Conservation (phyloP, 2,113 vertebrate species). For the Microtus ochrogaster region DNA sequence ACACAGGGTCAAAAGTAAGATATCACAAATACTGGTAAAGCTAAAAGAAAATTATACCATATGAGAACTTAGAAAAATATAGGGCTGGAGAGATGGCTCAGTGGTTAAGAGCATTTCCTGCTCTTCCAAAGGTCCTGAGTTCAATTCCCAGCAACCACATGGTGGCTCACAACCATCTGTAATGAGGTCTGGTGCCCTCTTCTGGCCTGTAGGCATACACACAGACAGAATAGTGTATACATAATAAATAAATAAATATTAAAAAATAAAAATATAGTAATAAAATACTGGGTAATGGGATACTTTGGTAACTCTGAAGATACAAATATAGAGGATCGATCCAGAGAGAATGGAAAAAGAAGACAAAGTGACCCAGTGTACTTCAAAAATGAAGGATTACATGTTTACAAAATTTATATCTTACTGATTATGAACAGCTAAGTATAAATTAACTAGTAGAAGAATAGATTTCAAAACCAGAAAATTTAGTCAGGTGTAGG, state of each 20-base stretch:
- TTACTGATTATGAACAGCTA: not conserved
- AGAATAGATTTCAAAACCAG: not conserved
- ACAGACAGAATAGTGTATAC: too few relatives aligned
- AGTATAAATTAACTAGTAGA: not conserved
- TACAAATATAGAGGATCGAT: not conserved
- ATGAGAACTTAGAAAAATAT: not conserved
- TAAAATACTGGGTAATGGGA: not conserved
- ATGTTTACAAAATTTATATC: not conserved
- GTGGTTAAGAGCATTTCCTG: too few relatives aligned
- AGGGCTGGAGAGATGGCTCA: too few relatives aligned
- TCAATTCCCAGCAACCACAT: too few relatives aligned
- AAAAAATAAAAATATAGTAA: not conserved
- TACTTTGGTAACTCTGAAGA: not conserved
- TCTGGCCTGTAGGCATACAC: too few relatives aligned
- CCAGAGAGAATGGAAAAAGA: not conserved
- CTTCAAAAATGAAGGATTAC: not conserved
- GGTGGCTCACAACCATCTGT: too few relatives aligned
- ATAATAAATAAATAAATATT: too few relatives aligned
- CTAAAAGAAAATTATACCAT: not conserved
- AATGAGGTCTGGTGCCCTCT: too few relatives aligned
- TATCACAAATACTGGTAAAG: conserved; percentile 5
- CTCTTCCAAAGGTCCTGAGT: too few relatives aligned
- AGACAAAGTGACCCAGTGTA: not conserved
- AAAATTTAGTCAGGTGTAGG: not conserved
- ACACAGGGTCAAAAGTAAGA: not conserved